These are phyloP conservation scores for Platyscapa corneri DNA, from an alignment of 1,140 invertebrate genomes.

Conservation along the genomic window DNA sequence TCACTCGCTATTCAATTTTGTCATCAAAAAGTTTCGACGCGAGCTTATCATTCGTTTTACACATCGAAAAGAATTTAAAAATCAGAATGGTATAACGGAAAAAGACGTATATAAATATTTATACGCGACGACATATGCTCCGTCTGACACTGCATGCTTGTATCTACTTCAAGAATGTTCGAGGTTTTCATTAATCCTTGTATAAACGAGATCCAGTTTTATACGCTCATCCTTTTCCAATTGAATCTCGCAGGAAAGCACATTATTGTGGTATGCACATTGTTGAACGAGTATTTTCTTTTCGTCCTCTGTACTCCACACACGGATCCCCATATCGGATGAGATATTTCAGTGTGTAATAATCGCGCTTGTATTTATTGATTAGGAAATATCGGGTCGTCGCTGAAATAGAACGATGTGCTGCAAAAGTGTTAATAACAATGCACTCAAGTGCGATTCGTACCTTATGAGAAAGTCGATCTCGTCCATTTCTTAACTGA, in stretches of 20 bases:
- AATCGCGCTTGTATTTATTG: neutral
- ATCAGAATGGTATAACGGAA: no score
- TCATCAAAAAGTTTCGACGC: no score
- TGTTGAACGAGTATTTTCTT: no score
- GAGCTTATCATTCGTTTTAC: no score
- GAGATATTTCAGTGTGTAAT: neutral
- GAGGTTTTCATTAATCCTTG: neutral
- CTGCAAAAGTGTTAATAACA: no score
- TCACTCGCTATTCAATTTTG: no score
- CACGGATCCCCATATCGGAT: neutral
- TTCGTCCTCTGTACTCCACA: neutral
- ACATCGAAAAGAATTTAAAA: no score
- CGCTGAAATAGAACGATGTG: no score
- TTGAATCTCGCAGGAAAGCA: neutral
- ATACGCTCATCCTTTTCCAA: neutral
- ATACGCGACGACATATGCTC: neutral
- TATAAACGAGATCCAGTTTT: neutral
- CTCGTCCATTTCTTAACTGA: no score
- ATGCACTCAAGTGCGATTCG: no score
- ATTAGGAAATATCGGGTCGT: neutral
- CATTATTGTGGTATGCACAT: neutral
- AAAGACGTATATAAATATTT: no score
- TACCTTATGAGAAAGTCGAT: no score
- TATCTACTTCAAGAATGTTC: neutral
- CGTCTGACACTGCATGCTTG: neutral